Evolutionary conservation across 1,140 invertebrate species (phyloP), one percentile per base, ranked within the genome.

Genomic region (Hycleus cichorii): DNA sequence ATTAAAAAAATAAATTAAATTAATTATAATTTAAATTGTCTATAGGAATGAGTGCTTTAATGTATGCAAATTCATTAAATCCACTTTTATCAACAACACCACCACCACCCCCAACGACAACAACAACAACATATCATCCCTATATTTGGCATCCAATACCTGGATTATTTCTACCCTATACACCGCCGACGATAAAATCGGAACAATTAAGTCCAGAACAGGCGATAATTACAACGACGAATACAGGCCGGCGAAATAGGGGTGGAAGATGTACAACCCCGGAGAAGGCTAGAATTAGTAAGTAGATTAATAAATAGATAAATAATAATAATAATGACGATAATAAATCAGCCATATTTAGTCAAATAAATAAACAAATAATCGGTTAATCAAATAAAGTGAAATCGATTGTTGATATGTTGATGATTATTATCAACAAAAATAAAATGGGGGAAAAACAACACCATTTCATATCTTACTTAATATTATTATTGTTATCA

Each of bases 111-210:
- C 18, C 18, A 18, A 18, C 18, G 2, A 18, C 18, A 1, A 69
- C 73, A 18, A 67, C 70, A 10, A 63, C 65, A 39, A 64, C 66
- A 18, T 76, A 75, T 58, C 68, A 71, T 18, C 70, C 73, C 8
- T 76, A 76, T 58, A 68, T 74, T 45, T 77, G 75, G 76, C 74
- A 76, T 49, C 74, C 71, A 0, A 63, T 77, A 11, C 69, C 64
- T 18, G 68, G 69, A 18, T 57, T 74, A 39, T 73, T 74, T 57
- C 66, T 71, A 38, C 74, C 74, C 7, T 74, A 74, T 62, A 70
- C 65, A 7, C 7, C 32, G 1, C 4, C 32, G 32, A 32, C 32
- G 32, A 32, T 32, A 5, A 40, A 66, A 65, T 44, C 65, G 63
- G 68, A 75, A 62, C 62, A 73, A 10, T 39, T 70, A 3, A 76